These are phyloP conservation scores for Sterna hirundo DNA, from an alignment of 2,113 vertebrate species.

Conservation along the genomic window DNA sequence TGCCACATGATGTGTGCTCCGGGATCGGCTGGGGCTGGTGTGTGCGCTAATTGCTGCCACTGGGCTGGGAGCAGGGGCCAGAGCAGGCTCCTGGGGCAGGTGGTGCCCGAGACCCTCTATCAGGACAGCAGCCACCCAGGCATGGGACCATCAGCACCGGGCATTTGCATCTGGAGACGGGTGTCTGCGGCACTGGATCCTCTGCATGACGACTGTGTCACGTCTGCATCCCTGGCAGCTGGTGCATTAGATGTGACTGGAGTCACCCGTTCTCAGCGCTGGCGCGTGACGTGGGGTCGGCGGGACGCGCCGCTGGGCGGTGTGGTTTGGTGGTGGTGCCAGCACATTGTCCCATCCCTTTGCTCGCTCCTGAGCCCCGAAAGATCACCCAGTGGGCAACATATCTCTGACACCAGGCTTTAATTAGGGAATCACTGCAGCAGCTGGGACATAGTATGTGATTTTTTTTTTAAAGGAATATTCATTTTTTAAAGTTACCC, in stretches of 20 bases:
- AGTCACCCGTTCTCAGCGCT: neutral
- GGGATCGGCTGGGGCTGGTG: neutral
- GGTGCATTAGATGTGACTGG: rapidly evolving
- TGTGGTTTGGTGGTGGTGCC: neutral
- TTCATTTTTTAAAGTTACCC: neutral
- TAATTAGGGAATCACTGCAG: neutral
- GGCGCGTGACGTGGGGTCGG: rapidly evolving
- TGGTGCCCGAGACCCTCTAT: neutral
- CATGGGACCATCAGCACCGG: rapidly evolving
- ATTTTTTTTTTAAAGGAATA: neutral
- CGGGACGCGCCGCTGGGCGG: rapidly evolving
- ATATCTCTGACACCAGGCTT: neutral
- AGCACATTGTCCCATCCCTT: rapidly evolving
- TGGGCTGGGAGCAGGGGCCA: neutral
- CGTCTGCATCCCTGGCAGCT: rapidly evolving
- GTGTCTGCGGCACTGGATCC: neutral
- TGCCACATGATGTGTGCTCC: rapidly evolving
- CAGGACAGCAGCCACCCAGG: neutral
- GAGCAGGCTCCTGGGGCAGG: neutral
- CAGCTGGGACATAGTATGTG: neutral
- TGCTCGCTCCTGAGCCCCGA: neutral
- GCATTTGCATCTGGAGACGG: neutral
- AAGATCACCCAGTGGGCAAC: neutral
- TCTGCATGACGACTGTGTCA: rapidly evolving
- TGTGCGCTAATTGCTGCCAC: neutral